phyloP scores from a whole-genome alignment of 2,113 vertebrate species.

The Spea bombifrons region DNA sequence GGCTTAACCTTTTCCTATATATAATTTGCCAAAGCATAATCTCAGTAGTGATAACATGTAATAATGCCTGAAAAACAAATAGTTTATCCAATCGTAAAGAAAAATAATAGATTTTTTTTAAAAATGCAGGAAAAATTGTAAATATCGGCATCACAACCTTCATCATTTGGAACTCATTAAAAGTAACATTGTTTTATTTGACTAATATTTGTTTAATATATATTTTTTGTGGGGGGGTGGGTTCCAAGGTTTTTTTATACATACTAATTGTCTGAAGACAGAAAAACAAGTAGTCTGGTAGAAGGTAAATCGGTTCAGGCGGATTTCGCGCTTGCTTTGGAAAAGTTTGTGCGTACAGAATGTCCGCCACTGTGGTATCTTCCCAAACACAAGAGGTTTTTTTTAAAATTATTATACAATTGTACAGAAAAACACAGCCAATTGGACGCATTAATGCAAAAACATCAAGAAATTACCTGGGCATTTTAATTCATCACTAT shows the following conservation, averaged over 20 bases:
- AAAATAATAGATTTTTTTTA: too few relatives aligned
- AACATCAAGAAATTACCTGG: conserved; percentile 77
- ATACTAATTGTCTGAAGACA: conserved; percentile 1
- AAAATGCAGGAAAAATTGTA: too few relatives aligned
- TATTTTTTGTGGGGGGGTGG: background rate
- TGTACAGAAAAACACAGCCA: conserved; percentile 1
- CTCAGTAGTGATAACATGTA: too few relatives aligned
- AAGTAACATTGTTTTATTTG: too few relatives aligned
- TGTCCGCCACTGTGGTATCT: background rate
- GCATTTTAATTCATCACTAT: conserved; percentile 90
- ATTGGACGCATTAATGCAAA: background rate
- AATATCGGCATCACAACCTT: too few relatives aligned
- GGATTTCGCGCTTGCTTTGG: background rate
- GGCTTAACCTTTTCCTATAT: too few relatives aligned
- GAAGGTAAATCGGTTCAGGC: background rate
- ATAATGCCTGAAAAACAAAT: too few relatives aligned
- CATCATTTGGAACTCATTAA: too few relatives aligned
- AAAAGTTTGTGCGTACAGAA: background rate
- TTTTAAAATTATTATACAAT: background rate
- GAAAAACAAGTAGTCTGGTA: conserved; percentile 9
- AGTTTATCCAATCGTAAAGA: too few relatives aligned
- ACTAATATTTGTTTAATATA: too few relatives aligned
- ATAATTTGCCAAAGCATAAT: too few relatives aligned
- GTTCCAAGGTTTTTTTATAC: background rate
- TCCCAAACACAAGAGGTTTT: conserved; percentile 2